Percentiles rank a stretch among this genome's conserved stretches.
phyloP scores from a whole-genome alignment of 2,113 vertebrate genomes.

The Phoxinus phoxinus region DNA sequence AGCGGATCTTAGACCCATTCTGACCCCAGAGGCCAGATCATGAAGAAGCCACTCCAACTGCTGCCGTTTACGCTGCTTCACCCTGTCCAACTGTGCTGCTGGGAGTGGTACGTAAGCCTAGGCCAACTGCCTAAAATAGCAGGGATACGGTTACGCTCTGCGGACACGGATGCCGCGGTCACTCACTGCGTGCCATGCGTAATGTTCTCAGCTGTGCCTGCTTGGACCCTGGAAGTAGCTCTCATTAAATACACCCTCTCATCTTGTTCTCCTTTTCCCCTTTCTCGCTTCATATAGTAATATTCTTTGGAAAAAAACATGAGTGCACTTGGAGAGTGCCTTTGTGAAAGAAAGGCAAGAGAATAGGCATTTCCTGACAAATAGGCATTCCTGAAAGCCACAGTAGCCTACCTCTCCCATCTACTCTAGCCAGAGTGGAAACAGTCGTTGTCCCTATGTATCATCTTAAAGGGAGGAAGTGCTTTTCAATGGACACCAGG shows the following conservation, averaged over 20 bases:
- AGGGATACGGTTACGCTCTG: constrained; percentile 43
- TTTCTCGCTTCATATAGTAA: constrained; percentile 11
- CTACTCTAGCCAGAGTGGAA: constrained; percentile 50
- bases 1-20: constrained; percentile 72
- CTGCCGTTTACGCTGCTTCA: constrained; percentile 33
- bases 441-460: constrained; percentile 60
- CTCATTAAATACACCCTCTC: constrained; percentile 3
- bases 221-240: constrained; percentile 5
- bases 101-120: constrained; percentile 10
- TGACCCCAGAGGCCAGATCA: constrained; percentile 69
- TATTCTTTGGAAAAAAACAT: constrained; percentile 29
- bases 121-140: constrained; percentile 46
- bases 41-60: constrained; percentile 68
- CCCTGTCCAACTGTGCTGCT: constrained; percentile 5
- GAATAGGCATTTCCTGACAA: background rate
- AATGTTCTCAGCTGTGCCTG: constrained; percentile 35
- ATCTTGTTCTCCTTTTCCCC: constrained; percentile 17
- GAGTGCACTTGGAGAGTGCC: constrained; percentile 23
- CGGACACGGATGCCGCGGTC: background rate
- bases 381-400: constrained; percentile 9
- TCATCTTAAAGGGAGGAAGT: constrained; percentile 51
- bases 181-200: constrained; percentile 11
- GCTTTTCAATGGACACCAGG: constrained; percentile 32
- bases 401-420: background rate
- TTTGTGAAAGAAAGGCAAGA: constrained; percentile 12